These are phyloP conservation scores for Choreutis nemorana DNA, from an alignment of 2,888 invertebrate genomes.

Conservation along the genomic window DNA sequence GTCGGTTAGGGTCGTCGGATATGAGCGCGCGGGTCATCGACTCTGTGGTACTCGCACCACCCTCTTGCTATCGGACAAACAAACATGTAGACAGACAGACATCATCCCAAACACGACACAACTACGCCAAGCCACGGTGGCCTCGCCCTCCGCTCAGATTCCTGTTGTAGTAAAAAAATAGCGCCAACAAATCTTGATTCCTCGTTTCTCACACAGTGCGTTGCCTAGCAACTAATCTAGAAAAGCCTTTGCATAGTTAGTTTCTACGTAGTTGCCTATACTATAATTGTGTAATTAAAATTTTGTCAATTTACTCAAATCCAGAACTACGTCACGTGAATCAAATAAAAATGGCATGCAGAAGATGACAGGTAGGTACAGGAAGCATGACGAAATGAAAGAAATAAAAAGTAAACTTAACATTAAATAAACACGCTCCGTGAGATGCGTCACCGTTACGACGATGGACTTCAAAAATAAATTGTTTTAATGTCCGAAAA, in stretches of 20 bases:
- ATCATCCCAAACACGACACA: constrained; percentile 24
- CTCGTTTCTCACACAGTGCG: constrained; percentile 2
- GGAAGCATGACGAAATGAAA: constrained; percentile 51
- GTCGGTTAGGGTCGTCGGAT: constrained; percentile 90
- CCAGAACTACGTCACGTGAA: constrained; percentile 38
- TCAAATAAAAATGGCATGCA: constrained; percentile 56
- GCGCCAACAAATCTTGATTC: constrained; percentile 42
- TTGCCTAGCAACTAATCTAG: constrained; percentile 1
- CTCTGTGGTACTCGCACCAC: constrained; percentile 91
- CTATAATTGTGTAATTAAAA: constrained; percentile 15
- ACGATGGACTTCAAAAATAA: constrained; percentile 66
- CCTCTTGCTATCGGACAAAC: constrained; percentile 86
- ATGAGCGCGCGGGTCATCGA: constrained; percentile 96
- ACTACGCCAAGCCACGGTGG: constrained; percentile 17
- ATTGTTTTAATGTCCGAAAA: constrained; percentile 36
- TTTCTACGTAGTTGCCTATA: constrained; percentile 43
- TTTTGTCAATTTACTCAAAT: constrained; percentile 8
- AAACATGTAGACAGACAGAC: constrained; percentile 57
- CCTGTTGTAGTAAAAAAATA: constrained; percentile 65
- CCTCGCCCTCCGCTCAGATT: constrained; percentile 23
- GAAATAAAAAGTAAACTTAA: constrained; percentile 24
- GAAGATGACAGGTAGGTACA: constrained; percentile 38
- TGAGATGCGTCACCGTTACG: constrained; percentile 19
- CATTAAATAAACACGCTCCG: constrained; percentile 1
- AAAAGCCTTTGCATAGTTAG: constrained; percentile 36